These are phyloP conservation scores for Cephus nigrinus DNA, from an alignment of 2,888 invertebrate species.

Conservation along the genomic window DNA sequence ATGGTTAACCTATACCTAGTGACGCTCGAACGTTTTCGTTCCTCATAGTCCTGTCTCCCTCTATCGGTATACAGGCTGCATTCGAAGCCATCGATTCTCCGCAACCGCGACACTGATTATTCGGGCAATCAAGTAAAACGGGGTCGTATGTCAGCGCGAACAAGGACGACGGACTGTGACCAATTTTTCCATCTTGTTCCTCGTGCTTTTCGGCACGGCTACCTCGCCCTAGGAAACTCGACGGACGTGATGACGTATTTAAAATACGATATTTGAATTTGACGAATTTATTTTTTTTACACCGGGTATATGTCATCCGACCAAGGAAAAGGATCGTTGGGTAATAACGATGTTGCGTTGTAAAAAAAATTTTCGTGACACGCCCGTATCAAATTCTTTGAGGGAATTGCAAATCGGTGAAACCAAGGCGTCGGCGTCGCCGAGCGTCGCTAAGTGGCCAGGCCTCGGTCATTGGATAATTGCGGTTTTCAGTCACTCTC, in stretches of 20 bases:
- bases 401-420: background rate
- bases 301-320: background rate
- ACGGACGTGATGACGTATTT: background rate
- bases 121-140: constrained; percentile 21
- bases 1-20: too few relatives aligned
- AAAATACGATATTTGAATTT: background rate
- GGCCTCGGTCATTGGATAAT: background rate
- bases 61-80: background rate
- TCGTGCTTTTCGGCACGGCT: background rate
- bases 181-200: background rate
- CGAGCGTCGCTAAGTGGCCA: background rate
- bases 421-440: background rate
- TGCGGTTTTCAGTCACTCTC: background rate
- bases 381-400: background rate
- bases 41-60: background rate
- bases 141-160: constrained; percentile 17
- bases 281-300: background rate
- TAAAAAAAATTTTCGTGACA: background rate
- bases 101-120: background rate
- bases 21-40: background rate
- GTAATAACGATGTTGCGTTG: background rate
- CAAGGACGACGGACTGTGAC: background rate
- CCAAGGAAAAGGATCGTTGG: background rate
- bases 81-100: background rate
- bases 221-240: background rate